Evolutionary conservation across 2,888 invertebrate species (phyloP).

Genomic region (Pimpla rufipes): DNA sequence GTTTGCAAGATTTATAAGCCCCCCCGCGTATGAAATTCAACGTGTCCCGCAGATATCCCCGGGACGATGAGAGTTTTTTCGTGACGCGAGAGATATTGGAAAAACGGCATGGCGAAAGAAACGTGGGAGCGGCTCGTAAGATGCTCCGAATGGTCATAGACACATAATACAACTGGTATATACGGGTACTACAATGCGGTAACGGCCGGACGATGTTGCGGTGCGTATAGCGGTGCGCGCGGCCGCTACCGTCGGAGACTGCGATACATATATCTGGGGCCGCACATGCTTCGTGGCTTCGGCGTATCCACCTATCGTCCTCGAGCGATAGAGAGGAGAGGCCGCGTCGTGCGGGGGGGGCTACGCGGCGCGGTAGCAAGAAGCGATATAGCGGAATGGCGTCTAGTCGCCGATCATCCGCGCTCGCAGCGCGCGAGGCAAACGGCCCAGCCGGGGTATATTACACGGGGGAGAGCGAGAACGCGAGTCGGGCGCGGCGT

Average conservation of each 20-base stretch:
- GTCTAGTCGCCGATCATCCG: slow-evolving; percentile 38
- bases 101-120: slow-evolving; percentile 39
- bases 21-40: not conserved
- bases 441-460: slow-evolving; percentile 29
- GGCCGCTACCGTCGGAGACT: not conserved
- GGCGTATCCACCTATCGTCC: not conserved
- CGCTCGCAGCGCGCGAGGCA: slow-evolving; percentile 27
- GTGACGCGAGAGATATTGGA: not conserved
- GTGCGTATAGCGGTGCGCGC: not conserved
- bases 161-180: slow-evolving; percentile 56
- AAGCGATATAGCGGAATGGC: slow-evolving; percentile 50
- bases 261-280: not conserved
- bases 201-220: slow-evolving; percentile 26
- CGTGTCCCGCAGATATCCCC: not conserved
- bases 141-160: slow-evolving; percentile 41
- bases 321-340: no score
- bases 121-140: slow-evolving; percentile 68
- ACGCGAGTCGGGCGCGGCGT: slow-evolving; percentile 49
- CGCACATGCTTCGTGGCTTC: no score
- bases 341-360: no score
- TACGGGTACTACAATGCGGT: slow-evolving; percentile 45
- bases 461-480: slow-evolving; percentile 41
- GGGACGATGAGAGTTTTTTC: slow-evolving; percentile 19
- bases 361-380: slow-evolving; percentile 10
- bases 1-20: slow-evolving; percentile 33